phyloP scores from a whole-genome alignment of 1,140 invertebrate species.

The Pararge aegeria region DNA sequence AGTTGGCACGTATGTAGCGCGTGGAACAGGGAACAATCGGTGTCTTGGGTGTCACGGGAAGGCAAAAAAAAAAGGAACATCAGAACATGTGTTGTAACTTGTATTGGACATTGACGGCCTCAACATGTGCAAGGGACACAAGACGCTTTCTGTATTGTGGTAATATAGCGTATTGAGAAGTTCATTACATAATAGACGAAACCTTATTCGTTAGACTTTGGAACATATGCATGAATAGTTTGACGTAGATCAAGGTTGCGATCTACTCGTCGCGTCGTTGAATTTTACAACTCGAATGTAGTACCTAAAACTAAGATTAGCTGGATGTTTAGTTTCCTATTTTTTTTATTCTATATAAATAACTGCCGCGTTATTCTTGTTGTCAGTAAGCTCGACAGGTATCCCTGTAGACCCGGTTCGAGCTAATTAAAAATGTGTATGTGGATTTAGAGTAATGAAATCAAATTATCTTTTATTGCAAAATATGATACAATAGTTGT shows the following conservation, averaged over 20 bases:
- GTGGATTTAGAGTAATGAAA: too few species aligned
- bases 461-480: too few species aligned
- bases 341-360: too few species aligned
- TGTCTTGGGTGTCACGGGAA: slow-evolving; percentile 49
- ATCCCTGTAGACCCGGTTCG: too few species aligned
- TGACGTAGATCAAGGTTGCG: slow-evolving; percentile 5
- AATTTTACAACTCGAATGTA: too few species aligned
- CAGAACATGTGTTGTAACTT: background rate
- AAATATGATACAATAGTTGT: too few species aligned
- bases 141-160: slow-evolving; percentile 6
- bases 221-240: background rate
- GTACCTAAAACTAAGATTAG: too few species aligned
- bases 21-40: slow-evolving; percentile 43
- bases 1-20: background rate
- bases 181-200: slow-evolving; percentile 20
- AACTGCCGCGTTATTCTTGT: too few species aligned
- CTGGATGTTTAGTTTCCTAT: too few species aligned
- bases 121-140: slow-evolving; percentile 46
- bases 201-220: slow-evolving; percentile 8
- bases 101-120: slow-evolving; percentile 44
- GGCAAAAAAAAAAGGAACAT: slow-evolving; percentile 56
- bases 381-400: too few species aligned
- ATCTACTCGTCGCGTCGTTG: too few species aligned
- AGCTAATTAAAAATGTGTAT: too few species aligned
- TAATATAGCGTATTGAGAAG: slow-evolving; percentile 6